phyloP scores from a whole-genome alignment of 2,113 vertebrate species.

The Carassius gibelio region DNA sequence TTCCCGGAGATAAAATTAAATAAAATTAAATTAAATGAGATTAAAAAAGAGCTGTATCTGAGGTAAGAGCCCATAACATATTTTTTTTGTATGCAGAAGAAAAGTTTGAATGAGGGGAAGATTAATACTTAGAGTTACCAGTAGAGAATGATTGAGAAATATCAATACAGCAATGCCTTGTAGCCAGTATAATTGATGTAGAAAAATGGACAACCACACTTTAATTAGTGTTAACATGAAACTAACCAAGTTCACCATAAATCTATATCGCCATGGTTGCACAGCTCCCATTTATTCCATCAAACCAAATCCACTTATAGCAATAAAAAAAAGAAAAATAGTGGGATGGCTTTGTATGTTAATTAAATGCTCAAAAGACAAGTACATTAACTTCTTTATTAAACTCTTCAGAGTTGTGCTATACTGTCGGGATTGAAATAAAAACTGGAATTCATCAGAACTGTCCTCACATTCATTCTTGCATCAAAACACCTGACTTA shows the following conservation, averaged over 20 bases:
- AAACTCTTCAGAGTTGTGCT: neutral
- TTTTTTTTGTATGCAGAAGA: neutral
- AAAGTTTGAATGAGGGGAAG: neutral
- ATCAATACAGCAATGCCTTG: neutral
- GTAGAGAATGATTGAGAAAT: neutral
- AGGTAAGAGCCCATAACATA: neutral
- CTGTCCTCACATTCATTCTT: neutral
- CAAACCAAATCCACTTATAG: neutral
- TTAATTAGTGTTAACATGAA: neutral
- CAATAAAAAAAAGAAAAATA: neutral
- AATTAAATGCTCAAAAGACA: neutral
- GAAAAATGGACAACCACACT: neutral
- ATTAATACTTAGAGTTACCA: neutral
- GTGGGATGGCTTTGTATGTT: neutral
- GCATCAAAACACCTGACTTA: neutral
- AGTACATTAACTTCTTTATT: neutral
- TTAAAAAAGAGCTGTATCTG: too few species aligned
- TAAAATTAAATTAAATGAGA: too few species aligned
- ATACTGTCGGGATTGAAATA: neutral
- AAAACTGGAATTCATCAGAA: neutral
- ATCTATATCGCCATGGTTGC: neutral
- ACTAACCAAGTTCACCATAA: neutral
- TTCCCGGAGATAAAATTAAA: too few species aligned
- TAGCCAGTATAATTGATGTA: neutral
- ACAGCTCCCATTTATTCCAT: neutral